Base-by-base conservation (phyloP, 2,888 invertebrate species). In the Cactoblastis cactorum region DNA sequence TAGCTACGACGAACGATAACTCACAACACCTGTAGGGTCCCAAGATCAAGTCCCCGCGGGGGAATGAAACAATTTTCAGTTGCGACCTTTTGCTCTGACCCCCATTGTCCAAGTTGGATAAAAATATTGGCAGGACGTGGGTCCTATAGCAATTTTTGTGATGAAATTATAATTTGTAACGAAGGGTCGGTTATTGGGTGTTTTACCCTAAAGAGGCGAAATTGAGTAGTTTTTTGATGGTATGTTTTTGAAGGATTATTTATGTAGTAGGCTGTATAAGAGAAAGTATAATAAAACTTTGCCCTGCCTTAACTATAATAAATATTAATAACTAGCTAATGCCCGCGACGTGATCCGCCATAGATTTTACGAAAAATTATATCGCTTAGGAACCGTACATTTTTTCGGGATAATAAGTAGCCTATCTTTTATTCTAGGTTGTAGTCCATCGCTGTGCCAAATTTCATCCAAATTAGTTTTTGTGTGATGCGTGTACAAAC, bases 31-130 rank as follows among this genome's bases (percentile, higher is more conserved):
- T 85, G 85, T 70, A 69, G 59, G 72, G 71, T 79, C 78, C 68
- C 77, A 75, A 72, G 69, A 59, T 54, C 59, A 67, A 52, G 59
- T 64, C 55, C 77, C 68, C 59, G 11, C 4, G 53, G 59, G 81
- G 77, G 76, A 62, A 69, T 67, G 64, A 77, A 80, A 83, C 82
- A 83, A 83, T 83, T 85, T 83, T 74, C 82, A 80, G 77, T 78
- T 77, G 77, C 78, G 78, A 69, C 69, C 67, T 65, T 54, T 65
- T 59, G 62, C 65, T 61, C 64, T 61, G 56, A 61, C 63, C 53
- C 62, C 53, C 49, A 9, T 37, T 59, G 63, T 58, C 55, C 53
- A 61, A 61, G 65, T 80, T 79, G 69, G 69, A 77, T 75, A 72
- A 76, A 82, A 78, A 83, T 84, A 85, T 84, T 65, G 80, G 68